A percentile compares a stretch with the other conserved stretches of the same genome.
Evolutionary conservation across 2,113 vertebrate species (phyloP).

Genomic region (Climacteris rufus): DNA sequence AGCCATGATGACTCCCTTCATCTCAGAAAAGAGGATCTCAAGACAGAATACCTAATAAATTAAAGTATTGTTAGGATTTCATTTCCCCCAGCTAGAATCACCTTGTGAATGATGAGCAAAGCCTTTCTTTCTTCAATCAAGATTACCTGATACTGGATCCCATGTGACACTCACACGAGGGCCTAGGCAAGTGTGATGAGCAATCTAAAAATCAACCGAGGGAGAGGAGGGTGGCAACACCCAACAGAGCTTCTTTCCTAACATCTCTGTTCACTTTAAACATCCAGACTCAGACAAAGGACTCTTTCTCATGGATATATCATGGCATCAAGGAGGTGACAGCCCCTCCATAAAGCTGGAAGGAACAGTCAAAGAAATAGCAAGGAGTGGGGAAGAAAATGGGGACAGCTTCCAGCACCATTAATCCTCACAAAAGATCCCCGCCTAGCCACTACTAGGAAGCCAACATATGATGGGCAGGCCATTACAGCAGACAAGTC

Average conservation of each 20-base stretch:
- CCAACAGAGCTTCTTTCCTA: background rate
- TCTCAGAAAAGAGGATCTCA: background rate
- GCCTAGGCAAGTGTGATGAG: background rate
- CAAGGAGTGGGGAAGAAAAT: background rate
- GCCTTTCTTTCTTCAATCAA: constrained; percentile 16
- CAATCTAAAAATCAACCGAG: background rate
- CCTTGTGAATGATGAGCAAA: background rate
- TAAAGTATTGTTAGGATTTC: background rate
- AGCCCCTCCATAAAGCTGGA: background rate
- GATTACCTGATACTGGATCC: background rate
- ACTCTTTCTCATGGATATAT: background rate
- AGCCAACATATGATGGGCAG: background rate
- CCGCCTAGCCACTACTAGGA: background rate
- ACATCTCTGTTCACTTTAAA: background rate
- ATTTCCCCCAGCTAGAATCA: background rate
- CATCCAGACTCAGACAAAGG: background rate
- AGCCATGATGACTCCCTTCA: background rate
- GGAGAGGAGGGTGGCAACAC: background rate
- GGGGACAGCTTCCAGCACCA: background rate
- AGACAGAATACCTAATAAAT: background rate
- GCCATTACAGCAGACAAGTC: background rate
- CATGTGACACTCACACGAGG: background rate
- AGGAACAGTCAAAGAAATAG: background rate
- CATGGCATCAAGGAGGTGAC: background rate
- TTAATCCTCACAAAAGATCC: background rate